phyloP scores from a whole-genome alignment of 2,888 invertebrate genomes.

The Drosophila tripunctata region DNA sequence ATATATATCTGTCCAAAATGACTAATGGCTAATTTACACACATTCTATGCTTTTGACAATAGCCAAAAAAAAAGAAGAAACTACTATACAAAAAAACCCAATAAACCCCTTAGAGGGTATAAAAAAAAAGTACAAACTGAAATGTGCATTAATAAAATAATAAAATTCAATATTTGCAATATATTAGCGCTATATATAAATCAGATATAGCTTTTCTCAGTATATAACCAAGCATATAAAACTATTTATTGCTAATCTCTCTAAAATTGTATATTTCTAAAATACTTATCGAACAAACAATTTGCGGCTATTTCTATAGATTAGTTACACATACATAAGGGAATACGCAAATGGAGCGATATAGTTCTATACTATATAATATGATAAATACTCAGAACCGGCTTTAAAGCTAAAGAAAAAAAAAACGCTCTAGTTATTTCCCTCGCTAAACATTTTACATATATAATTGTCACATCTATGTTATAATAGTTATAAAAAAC shows the following conservation, averaged over 20 bases:
- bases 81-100: too few species aligned
- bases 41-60: slow-evolving; percentile 8
- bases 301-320: too few species aligned
- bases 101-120: too few species aligned
- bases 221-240: slow-evolving; percentile 2
- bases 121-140: slow-evolving; percentile 54
- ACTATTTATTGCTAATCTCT: slow-evolving; percentile 16
- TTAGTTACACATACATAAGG: too few species aligned
- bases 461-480: background rate
- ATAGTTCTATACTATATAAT: too few species aligned
- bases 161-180: slow-evolving; percentile 1
- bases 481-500: slow-evolving; percentile 20
- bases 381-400: too few species aligned
- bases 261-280: background rate
- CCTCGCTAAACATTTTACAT: too few species aligned
- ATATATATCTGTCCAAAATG: slow-evolving; percentile 26
- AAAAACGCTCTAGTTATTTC: background rate
- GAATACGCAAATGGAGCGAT: too few species aligned
- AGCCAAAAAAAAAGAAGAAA: background rate
- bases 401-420: slow-evolving; percentile 5
- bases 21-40: slow-evolving; percentile 42
- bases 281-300: background rate
- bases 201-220: slow-evolving; percentile 6
- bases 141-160: slow-evolving; percentile 42
- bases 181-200: slow-evolving; percentile 3